Evolutionary conservation across 23 tunicate species (phyloP).

Genomic region (Diplosoma virens): DNA sequence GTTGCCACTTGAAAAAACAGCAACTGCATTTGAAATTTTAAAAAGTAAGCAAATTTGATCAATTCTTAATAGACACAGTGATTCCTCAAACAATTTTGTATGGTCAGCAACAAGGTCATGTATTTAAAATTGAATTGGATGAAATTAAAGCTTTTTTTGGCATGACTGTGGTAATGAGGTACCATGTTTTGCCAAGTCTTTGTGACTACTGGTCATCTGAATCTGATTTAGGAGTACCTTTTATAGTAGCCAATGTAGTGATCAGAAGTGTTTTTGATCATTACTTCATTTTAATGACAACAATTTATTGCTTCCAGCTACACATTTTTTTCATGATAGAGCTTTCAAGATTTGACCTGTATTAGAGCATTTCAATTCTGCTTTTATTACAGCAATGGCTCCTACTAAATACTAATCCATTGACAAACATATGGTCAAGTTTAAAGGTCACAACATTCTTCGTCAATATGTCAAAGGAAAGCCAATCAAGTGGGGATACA

Average conservation of each 20-base stretch:
- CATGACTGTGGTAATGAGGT: constrained; percentile 8
- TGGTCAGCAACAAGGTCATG: constrained; percentile 7
- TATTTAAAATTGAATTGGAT: not conserved
- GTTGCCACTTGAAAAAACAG: too few species aligned
- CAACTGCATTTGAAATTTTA: too few species aligned
- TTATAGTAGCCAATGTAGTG: not conserved
- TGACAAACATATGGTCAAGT: constrained; percentile 19
- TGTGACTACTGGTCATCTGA: constrained; percentile 8
- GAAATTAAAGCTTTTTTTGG: constrained; percentile 15
- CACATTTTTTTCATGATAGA: not conserved
- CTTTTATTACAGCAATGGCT: not conserved
- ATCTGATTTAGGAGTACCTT: constrained; percentile 2
- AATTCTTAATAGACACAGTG: too few species aligned
- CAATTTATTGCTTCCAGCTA: not conserved
- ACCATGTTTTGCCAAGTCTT: constrained; percentile 2
- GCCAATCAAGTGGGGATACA: constrained; percentile 15
- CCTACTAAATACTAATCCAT: constrained; percentile 3
- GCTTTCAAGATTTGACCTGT: not conserved
- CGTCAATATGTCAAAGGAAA: constrained; percentile 24
- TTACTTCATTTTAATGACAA: constrained; percentile 7
- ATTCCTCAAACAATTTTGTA: not conserved
- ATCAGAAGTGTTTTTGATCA: not conserved
- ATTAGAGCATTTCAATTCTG: not conserved
- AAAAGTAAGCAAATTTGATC: too few species aligned
- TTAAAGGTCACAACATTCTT: not conserved